Evolutionary conservation across 2,797 vertebrate species (phyloP), one percentile per base, ranked within the genome.

Genomic region (Holocentrus rufus): DNA sequence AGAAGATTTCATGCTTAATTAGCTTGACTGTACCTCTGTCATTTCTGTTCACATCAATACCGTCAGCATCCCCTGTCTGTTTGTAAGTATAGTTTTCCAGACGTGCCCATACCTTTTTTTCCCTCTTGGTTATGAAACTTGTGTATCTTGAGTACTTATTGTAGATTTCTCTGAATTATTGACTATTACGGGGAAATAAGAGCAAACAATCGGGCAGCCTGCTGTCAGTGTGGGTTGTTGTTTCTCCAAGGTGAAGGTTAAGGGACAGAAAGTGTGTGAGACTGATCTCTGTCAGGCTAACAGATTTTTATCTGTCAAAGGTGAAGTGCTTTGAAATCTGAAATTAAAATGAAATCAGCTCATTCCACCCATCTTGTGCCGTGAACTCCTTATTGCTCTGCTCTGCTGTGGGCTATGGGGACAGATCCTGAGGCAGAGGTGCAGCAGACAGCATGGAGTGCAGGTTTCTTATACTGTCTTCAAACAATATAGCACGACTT

Each of bases 261-360:
- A 77, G 70, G 71, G 57, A 74, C 73, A 55, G 64, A 18, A 72
- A 54, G 74, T 34, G 2, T 81, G 79, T 65, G 76, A 80, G 67
- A 83, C 64, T 82, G 68, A 90, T 75, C 79, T 80, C 64, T 73
- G 60, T 86, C 85, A 75, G 77, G 61, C 85, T 74, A 73, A 67
- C 14, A 18, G 81, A 67, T 85, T 80, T 80, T 85, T 79, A 84
- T 83, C 87, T 85, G 87, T 88, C 79, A 72, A 84, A 87, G 80
- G 84, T 90, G 78, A 90, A 87, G 88, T 87, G 84, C 82, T 87
- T 88, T 90, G 80, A 34, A 34, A 91, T 88, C 82, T 86, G 70
- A 87, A 89, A 91, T 92, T 88, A 88, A 90, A 92, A 85, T 79
- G 3, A 71, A 82, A 87, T 85, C 82, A 71, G 65, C 77, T 82